These are phyloP conservation scores for Spheniscus mendiculus DNA, from an alignment of 2,113 vertebrate genomes.

Conservation along the genomic window DNA sequence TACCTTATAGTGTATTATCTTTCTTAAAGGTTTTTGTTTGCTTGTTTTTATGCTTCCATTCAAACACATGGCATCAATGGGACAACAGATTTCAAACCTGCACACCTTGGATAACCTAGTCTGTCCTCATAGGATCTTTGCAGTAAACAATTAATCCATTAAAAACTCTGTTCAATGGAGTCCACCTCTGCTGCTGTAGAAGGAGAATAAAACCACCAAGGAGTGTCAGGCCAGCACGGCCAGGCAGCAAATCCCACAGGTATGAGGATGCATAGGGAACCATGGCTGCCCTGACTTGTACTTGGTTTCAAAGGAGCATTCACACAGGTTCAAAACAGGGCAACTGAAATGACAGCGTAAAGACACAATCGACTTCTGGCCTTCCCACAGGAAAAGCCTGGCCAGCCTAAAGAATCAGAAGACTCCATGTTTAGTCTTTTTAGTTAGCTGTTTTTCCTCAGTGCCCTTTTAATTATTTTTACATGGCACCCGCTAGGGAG, in stretches of 20 bases:
- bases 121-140: background rate
- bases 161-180: background rate
- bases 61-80: background rate
- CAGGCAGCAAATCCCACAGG: background rate
- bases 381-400: background rate
- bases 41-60: background rate
- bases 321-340: background rate
- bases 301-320: background rate
- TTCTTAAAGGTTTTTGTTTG: background rate
- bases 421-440: background rate
- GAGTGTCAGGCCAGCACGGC: background rate
- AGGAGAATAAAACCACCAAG: background rate
- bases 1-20: background rate
- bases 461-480: slow-evolving; percentile 40
- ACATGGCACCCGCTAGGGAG: background rate
- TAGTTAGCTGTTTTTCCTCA: slow-evolving; percentile 31
- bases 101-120: background rate
- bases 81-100: background rate
- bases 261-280: background rate
- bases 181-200: background rate
- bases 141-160: background rate
- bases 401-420: background rate
- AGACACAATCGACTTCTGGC: background rate
- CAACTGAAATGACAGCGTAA: background rate
- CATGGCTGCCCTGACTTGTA: background rate